Evolutionary conservation across 2,113 vertebrate genomes (phyloP), one percentile per base, ranked within the genome.

Genomic region (Mormyrus lacerda): DNA sequence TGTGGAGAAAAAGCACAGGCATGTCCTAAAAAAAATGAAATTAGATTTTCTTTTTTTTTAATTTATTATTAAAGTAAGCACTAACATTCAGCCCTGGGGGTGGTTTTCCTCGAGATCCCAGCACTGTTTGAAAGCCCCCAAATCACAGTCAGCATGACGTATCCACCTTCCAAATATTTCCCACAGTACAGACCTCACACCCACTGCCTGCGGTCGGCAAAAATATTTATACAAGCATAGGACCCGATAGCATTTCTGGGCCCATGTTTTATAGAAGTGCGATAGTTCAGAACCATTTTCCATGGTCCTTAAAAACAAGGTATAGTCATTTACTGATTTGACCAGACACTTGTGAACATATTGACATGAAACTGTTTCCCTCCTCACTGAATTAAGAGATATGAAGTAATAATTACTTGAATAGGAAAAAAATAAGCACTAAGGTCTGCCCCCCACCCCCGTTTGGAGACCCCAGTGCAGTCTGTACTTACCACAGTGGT

Each of bases 1-100:
- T 48, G 85, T 73, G 42, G 15, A 39, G 44, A 17, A 91, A 90
- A 42, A 89, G 91, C 90, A 61, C 86, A 93, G 95, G 94, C 90
- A 96, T 95, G 95, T 96, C 95, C 95, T 95, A 94, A 92, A 93
- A 91, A 61, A 44, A 90, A 31, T 79, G 2, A 65, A 24, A 65
- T 27, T 53, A 1, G 15, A 4, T 53, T 53, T 53, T 53, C 19
- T 53, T 53, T 53, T 3, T 3, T 50, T 50, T 50, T 3, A 48
- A 69, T 50, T 3, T 44, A 69, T 55, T 0, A 85, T 85, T 7
- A 50, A 6, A 7, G 82, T 42, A 39, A 90, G n/a, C 44, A 61
- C 31, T 39, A 73, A 55, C 86, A 87, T 31, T 84, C 47, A 87
- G 84, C 24, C 39, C n/a, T 35, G 39, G 88, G 35, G 8, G 51